Conservation (phyloP, 2,113 vertebrate genomes). For the Elaphurus davidianus region DNA sequence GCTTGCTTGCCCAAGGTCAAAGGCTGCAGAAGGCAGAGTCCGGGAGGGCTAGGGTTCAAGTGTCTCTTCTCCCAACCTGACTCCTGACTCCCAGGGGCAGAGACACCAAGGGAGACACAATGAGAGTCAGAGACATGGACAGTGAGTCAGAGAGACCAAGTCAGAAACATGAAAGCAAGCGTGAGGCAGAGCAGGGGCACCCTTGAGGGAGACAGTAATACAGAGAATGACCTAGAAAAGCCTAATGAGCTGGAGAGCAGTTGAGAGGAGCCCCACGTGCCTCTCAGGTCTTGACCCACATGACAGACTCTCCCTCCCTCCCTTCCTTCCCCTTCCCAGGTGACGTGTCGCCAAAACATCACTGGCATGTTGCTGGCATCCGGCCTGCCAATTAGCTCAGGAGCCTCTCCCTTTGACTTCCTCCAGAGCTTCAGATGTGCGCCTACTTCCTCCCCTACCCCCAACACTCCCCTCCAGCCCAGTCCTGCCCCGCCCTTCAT, state of each 20-base stretch:
- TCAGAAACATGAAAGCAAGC: slow-evolving; percentile 20
- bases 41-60: too few relatives aligned
- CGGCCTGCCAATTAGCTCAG: slow-evolving; percentile 24
- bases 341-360: slow-evolving; percentile 55
- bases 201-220: neutral
- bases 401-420: slow-evolving; percentile 47
- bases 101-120: neutral
- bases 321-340: neutral
- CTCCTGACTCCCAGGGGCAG: neutral
- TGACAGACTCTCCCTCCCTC: neutral
- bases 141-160: slow-evolving; percentile 41
- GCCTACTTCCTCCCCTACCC: neutral
- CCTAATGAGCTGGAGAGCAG: neutral
- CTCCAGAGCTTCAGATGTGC: neutral
- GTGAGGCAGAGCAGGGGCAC: neutral
- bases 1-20: neutral
- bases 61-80: neutral
- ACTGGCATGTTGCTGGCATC: slow-evolving; percentile 53
- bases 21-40: neutral
- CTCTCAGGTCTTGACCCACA: neutral
- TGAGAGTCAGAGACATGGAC: neutral
- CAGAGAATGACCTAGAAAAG: slow-evolving; percentile 46
- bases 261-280: neutral
- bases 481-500: neutral
- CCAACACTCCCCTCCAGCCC: neutral